These are phyloP conservation scores for Rhinichthys osculus DNA, from an alignment of 2,797 vertebrate genomes.

Conservation along the genomic window DNA sequence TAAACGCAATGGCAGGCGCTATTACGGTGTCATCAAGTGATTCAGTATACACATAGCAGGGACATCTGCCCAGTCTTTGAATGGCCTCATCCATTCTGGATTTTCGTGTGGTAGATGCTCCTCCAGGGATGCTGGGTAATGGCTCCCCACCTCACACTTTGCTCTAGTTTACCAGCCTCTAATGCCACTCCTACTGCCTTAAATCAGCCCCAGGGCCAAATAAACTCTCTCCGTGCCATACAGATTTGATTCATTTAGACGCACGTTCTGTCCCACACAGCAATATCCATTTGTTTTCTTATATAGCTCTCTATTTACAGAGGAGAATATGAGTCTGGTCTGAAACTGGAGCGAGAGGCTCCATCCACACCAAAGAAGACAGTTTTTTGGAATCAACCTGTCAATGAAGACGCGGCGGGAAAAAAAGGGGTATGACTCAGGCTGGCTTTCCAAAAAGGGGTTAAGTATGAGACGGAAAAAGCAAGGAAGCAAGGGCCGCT, in stretches of 20 bases:
- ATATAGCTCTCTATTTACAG: constrained; percentile 2
- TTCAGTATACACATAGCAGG: constrained; percentile 49
- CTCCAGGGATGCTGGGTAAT: constrained; percentile 42
- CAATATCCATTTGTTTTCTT: constrained; percentile 21
- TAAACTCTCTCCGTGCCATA: constrained; percentile 42
- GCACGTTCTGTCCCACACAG: background rate
- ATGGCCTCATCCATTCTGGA: constrained; percentile 53
- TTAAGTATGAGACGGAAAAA: constrained; percentile 63
- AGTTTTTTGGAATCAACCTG: background rate
- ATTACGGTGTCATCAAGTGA: constrained; percentile 46
- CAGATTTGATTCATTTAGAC: constrained; percentile 43
- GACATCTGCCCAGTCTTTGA: constrained; percentile 51
- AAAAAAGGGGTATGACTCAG: constrained; percentile 28
- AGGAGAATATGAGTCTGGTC: constrained; percentile 10
- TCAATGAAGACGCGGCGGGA: background rate
- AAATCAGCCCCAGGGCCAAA: constrained; percentile 50
- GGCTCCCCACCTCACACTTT: constrained; percentile 17
- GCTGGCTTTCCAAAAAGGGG: constrained; percentile 21
- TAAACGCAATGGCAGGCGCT: constrained; percentile 50
- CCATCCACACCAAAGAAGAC: constrained; percentile 5
- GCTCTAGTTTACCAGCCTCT: constrained; percentile 39
- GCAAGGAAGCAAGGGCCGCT: constrained; percentile 64
- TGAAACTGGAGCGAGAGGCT: background rate
- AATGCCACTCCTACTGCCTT: constrained; percentile 33
- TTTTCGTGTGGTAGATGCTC: constrained; percentile 39